Evolutionary conservation across 2,113 vertebrate genomes (phyloP).

Genomic region (Grammatotria lemairii): DNA sequence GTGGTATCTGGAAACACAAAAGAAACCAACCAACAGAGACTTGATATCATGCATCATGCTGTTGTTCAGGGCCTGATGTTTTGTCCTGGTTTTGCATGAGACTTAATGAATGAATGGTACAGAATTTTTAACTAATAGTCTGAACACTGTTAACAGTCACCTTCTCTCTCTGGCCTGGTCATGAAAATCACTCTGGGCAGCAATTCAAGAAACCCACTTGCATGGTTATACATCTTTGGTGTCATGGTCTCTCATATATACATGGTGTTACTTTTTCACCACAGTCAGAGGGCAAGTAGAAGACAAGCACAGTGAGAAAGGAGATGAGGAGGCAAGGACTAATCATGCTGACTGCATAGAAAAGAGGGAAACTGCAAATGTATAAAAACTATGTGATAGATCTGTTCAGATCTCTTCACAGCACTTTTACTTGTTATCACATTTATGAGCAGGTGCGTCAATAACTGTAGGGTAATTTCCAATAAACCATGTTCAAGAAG

Average conservation of each 20-base stretch:
- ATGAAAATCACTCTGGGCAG: constrained; percentile 94
- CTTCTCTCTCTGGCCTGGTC: constrained; percentile 75
- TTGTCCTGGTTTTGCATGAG: constrained; percentile 39
- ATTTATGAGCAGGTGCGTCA: constrained; percentile 78
- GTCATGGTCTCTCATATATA: constrained; percentile 93
- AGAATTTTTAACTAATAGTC: not conserved
- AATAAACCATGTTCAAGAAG: not conserved
- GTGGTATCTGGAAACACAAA: not conserved
- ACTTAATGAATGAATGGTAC: constrained; percentile 33
- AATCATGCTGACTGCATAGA: constrained; percentile 97
- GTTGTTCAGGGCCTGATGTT: constrained; percentile 6
- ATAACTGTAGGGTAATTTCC: constrained; percentile 45
- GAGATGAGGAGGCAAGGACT: constrained; percentile 95
- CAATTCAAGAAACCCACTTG: constrained; percentile 86
- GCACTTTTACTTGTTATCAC: constrained; percentile 96
- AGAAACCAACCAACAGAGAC: not conserved
- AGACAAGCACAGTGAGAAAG: constrained; percentile 89
- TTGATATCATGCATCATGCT: not conserved
- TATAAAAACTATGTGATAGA: constrained; percentile 88
- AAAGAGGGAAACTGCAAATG: constrained; percentile 88
- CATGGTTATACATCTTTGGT: constrained; percentile 89
- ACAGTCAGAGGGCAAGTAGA: constrained; percentile 93
- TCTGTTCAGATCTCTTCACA: constrained; percentile 90
- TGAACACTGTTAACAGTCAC: not conserved
- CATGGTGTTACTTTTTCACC: constrained; percentile 92